Base-by-base conservation (phyloP, 2,888 invertebrate genomes). In the Drosophila pseudotakahashii region DNA sequence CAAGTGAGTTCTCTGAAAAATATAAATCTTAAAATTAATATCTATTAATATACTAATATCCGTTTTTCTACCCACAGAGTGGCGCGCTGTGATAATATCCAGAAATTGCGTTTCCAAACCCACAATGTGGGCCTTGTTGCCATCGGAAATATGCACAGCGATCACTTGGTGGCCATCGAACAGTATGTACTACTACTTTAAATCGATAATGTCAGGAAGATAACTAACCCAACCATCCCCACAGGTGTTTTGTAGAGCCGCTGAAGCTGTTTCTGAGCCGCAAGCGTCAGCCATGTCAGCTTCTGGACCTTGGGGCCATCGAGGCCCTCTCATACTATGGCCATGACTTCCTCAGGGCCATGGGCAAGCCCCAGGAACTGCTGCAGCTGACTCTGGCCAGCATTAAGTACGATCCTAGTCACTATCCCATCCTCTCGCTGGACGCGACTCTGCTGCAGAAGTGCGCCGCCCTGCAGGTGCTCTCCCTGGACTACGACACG, bases 321-420 rank as follows among this genome's bases (percentile, higher is more conserved):
- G 92, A 92, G 85, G 89, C 90, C 62, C 80, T 92, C 45, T 91
- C 91, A 34, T 90, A 91, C 60, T 91, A 91, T 70, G 91, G 91
- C 58, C 81, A 88, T 58, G 92, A 92, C 71, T 89, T 92, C 72
- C 75, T 92, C 2, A 91, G 91, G 78, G 90, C 91, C 57, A 81
- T 90, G 64, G 87, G 91, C 53, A 92, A 92, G 71, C 92, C 94
- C 50, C 93, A 93, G 77, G 93, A 94, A 66, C 90, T 96, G 52
- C 93, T 93, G 67, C 93, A 94, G 73, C 92, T 96, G 45, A 95
- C 95, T 79, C 92, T 96, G 78, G 95, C 95, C 75, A 95, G 95
- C 54, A 94, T 96, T 34, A 96, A 96, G 91, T 95, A 95, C 89
- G 95, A 95, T 92, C 95, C 95, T 63, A 94, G 94, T 82, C 93